Base-by-base conservation (phyloP, 2,797 vertebrate species). In the Syngnathus rostellatus region DNA sequence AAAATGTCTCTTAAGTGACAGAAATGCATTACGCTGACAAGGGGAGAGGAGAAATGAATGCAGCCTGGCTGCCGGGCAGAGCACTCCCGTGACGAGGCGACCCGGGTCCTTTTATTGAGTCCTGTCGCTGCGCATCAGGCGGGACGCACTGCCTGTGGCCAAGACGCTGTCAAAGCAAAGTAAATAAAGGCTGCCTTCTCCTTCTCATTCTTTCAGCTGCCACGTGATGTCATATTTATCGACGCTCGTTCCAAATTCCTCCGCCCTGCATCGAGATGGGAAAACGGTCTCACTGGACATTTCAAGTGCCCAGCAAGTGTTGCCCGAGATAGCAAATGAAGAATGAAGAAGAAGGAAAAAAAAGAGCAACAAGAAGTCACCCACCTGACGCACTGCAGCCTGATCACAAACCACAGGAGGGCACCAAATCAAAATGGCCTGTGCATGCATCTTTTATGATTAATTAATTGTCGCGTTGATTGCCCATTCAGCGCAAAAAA, bases 391-490 rank as follows among this genome's bases (percentile, higher is more conserved):
- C 39, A 51, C 48, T 62, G 68, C 65, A 40, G 51, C 69, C 62
- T 53, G 68, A 55, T 76, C 67, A 21, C 57, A 3, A 60, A 59
- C 66, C 74, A 74, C 73, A 81, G 82, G 76, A 79, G 80, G 67
- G 76, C 75, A 69, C 64, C 68, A 77, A 84, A 75, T 78, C 72
- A 78, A 84, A 80, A 85, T 73, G 81, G 76, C 77, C 73, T 72
- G 45, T 45, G 73, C 25, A 25, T 25, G 25, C 82, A 90, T 88
- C 88, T 80, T 85, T 88, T 87, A 91, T 91, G 89, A 90, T 85
- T 90, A 88, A 91, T 91, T 90, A 86, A 90, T 87, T 55, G 77
- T 74, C 3, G 70, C 86, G 90, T 92, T 84, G 90, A 91, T 87
- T 87, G 84, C 70, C 78, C 81, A 71, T 86, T 88, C 77, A 86